A percentile compares a stretch with the other conserved stretches of the same genome.
These are phyloP conservation scores for Synchiropus splendidus DNA, from an alignment of 2,113 vertebrate genomes.

Conservation along the genomic window DNA sequence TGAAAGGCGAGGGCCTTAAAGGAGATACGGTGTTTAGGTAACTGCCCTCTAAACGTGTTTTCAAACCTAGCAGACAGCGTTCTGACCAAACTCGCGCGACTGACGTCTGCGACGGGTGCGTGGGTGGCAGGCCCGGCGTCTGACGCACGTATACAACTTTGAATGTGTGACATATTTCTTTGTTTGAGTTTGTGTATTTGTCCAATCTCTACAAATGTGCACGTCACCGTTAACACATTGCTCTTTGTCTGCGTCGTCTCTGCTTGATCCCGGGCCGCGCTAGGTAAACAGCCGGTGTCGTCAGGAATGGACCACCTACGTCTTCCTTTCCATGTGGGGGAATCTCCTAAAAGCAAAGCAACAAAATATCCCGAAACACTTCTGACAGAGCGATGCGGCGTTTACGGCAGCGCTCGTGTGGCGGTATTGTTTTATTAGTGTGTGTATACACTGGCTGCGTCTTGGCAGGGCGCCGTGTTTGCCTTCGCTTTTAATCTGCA, in stretches of 20 bases:
- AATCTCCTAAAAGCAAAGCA: constrained; percentile 60
- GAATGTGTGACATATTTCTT: constrained; percentile 9
- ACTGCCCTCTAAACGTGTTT: too few relatives aligned
- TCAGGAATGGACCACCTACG: constrained; percentile 71
- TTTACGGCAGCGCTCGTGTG: constrained; percentile 61
- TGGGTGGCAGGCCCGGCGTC: background rate
- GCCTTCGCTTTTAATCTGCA: constrained; percentile 48
- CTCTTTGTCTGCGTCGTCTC: constrained; percentile 52
- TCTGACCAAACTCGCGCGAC: too few relatives aligned
- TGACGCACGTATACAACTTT: constrained; percentile 1
- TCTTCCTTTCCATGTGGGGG: constrained; percentile 67
- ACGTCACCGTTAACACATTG: constrained; percentile 35
- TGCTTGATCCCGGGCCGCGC: constrained; percentile 44
- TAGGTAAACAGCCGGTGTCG: constrained; percentile 65
- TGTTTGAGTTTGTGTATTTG: constrained; percentile 8
- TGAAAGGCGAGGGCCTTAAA: too few relatives aligned
- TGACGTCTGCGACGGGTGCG: background rate
- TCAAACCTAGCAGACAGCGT: too few relatives aligned
- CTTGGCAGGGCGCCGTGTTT: constrained; percentile 54
- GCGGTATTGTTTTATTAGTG: constrained; percentile 63
- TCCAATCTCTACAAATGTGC: constrained; percentile 19
- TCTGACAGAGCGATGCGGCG: constrained; percentile 70
- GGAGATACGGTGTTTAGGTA: too few relatives aligned
- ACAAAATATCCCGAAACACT: constrained; percentile 67
- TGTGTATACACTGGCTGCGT: constrained; percentile 54